Conservation (phyloP, 2,797 vertebrate species). For the Gymnocypris eckloni region DNA sequence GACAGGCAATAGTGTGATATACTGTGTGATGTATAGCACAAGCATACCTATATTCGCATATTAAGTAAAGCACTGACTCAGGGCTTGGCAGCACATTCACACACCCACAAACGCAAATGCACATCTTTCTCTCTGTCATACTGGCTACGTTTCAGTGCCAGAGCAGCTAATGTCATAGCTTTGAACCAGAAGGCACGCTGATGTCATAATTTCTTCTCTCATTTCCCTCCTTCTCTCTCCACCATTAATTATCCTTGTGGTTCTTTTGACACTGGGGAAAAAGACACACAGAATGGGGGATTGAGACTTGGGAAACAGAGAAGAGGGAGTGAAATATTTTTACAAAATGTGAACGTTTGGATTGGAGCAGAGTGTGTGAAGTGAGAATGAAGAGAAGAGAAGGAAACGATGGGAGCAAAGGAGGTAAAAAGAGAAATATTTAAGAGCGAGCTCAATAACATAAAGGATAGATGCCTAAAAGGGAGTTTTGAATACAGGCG, state of each 20-base stretch:
- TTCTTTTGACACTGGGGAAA: conserved; percentile 54
- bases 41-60: neutral
- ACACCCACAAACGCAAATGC: conserved; percentile 37
- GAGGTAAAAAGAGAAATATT: conserved; percentile 27
- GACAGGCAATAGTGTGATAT: neutral
- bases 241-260: conserved; percentile 42
- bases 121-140: conserved; percentile 60
- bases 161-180: conserved; percentile 60
- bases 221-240: conserved; percentile 26
- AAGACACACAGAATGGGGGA: conserved; percentile 56
- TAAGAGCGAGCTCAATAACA: conserved; percentile 38
- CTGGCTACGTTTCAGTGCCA: conserved; percentile 55
- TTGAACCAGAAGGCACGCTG: conserved; percentile 61
- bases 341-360: neutral
- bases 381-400: neutral
- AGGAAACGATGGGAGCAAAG: conserved; percentile 14
- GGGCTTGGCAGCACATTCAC: conserved; percentile 35
- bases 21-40: neutral
- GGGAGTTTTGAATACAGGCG: conserved; percentile 51
- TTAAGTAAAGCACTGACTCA: conserved; percentile 41
- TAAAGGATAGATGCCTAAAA: conserved; percentile 38
- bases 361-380: neutral
- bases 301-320: conserved; percentile 42
- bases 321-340: neutral
- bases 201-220: conserved; percentile 55